Evolutionary conservation across 2,113 vertebrate genomes (phyloP).

Genomic region (Leptobrachium ailaonicum): DNA sequence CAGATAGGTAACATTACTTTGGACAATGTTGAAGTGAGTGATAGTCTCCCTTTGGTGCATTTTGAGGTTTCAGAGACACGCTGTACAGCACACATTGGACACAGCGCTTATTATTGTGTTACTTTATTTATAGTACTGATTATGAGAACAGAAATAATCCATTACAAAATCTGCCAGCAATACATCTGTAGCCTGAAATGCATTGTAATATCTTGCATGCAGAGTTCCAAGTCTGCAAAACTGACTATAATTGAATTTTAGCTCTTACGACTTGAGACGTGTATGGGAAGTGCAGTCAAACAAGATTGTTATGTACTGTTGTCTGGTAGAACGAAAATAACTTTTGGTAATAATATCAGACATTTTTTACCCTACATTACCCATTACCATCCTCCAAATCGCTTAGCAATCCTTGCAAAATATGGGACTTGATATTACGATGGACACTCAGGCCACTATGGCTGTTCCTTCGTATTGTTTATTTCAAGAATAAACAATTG

Average conservation of each 20-base stretch:
- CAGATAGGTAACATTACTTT: background rate
- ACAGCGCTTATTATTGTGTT: background rate
- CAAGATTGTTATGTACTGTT: background rate
- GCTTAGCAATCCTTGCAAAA: too few species aligned
- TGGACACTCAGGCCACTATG: too few species aligned
- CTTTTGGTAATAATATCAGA: background rate
- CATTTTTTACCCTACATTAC: background rate
- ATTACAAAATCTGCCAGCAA: background rate
- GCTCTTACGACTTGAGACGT: slow-evolving; percentile 1
- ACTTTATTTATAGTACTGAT: background rate
- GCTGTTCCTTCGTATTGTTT: too few species aligned
- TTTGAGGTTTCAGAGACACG: background rate
- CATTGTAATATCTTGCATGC: background rate
- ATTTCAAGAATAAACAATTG: too few species aligned
- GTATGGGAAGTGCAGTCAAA: slow-evolving; percentile 8
- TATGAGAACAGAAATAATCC: slow-evolving; percentile 3
- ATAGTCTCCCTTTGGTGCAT: background rate
- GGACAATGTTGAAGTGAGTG: background rate
- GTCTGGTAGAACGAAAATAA: background rate
- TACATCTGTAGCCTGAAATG: background rate
- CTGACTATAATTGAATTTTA: slow-evolving; percentile 2
- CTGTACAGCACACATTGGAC: background rate
- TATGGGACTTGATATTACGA: too few species aligned
- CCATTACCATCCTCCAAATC: too few species aligned
- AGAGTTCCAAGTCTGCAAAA: background rate